These are phyloP conservation scores for Icerya purchasi DNA, from an alignment of 2,888 invertebrate species.

Conservation along the genomic window DNA sequence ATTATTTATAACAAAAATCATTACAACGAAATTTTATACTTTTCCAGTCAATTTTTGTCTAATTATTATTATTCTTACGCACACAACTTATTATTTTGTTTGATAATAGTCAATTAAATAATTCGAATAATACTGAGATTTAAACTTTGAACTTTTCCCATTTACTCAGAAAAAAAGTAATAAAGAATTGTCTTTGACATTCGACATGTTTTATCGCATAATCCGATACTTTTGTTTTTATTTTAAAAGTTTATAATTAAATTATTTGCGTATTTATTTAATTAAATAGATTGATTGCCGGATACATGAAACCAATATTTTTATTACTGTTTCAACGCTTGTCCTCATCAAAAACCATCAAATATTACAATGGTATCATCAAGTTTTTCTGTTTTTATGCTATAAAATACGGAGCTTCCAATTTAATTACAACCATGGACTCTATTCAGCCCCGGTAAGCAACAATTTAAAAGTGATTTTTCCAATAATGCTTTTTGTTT, in stretches of 20 bases:
- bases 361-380: slow-evolving; percentile 73
- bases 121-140: no score
- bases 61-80: no score
- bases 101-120: no score
- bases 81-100: no score
- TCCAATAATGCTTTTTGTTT: no score
- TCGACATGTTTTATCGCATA: no score
- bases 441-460: slow-evolving; percentile 65
- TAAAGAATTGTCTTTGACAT: no score
- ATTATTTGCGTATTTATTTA: background rate
- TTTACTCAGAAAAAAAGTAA: no score
- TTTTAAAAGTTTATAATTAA: background rate
- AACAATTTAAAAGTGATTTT: no score
- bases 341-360: slow-evolving; percentile 81
- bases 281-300: background rate
- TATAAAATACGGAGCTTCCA: slow-evolving; percentile 52
- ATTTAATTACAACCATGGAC: slow-evolving; percentile 57
- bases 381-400: slow-evolving; percentile 77
- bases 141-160: background rate
- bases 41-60: no score
- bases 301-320: slow-evolving; percentile 29
- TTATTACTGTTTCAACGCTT: slow-evolving; percentile 80
- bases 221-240: background rate
- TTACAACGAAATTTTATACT: no score
- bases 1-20: no score